phyloP scores from a whole-genome alignment of 2,113 vertebrate species.

The Labeo catla region DNA sequence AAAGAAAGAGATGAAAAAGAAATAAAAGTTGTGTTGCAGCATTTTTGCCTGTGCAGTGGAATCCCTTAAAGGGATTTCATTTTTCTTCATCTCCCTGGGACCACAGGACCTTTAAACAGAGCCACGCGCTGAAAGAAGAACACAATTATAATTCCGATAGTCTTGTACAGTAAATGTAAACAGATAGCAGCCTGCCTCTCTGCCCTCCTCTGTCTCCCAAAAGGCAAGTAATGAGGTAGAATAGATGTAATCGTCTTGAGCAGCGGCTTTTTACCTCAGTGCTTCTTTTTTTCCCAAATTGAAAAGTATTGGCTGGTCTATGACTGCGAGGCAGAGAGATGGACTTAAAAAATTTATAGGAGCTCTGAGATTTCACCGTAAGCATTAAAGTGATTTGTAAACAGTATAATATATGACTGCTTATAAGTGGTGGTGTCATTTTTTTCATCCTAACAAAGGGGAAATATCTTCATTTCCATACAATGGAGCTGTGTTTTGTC shows the following conservation, averaged over 20 bases:
- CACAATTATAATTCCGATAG: slow-evolving; percentile 81
- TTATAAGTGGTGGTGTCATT: slow-evolving; percentile 51
- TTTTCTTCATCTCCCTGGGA: slow-evolving; percentile 82
- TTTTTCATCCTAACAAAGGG: slow-evolving; percentile 10
- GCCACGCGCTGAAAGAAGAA: slow-evolving; percentile 74
- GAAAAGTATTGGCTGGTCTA: slow-evolving; percentile 67
- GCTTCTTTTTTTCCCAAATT: slow-evolving; percentile 63
- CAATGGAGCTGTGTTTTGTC: slow-evolving; percentile 55
- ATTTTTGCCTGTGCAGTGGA: slow-evolving; percentile 82
- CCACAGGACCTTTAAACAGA: slow-evolving; percentile 79
- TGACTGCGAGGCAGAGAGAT: slow-evolving; percentile 51
- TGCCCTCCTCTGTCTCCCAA: slow-evolving; percentile 67
- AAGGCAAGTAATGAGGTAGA: slow-evolving; percentile 81
- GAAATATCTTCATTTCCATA: slow-evolving; percentile 39
- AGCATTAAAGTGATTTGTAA: slow-evolving; percentile 69
- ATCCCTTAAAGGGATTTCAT: slow-evolving; percentile 80
- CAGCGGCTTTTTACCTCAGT: slow-evolving; percentile 68
- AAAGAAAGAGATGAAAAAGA: slow-evolving; percentile 21
- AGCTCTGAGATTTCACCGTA: slow-evolving; percentile 50
- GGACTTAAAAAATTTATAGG: slow-evolving; percentile 58
- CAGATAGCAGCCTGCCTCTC: slow-evolving; percentile 70
- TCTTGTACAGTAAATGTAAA: slow-evolving; percentile 78
- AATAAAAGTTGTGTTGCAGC: slow-evolving; percentile 70
- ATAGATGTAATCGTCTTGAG: slow-evolving; percentile 73
- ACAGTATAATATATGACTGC: slow-evolving; percentile 64